phyloP scores from a whole-genome alignment of 2,888 invertebrate species.

The Chydorus sphaericus region DNA sequence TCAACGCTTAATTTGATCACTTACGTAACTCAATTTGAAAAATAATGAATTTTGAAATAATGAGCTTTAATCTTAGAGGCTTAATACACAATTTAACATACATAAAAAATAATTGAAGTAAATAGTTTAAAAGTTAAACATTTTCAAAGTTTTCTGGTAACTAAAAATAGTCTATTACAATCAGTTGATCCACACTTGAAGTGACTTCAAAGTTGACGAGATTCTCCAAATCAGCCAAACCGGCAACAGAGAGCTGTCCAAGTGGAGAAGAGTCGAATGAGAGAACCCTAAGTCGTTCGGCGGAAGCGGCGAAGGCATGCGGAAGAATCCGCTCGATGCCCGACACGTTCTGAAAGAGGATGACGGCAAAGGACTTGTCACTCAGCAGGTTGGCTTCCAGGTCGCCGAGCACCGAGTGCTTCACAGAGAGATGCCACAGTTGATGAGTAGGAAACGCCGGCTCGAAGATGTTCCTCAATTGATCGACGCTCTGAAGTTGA shows the following conservation, averaged over 20 bases:
- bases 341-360: slow-evolving; percentile 7
- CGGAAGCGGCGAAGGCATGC: slow-evolving; percentile 8
- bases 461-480: slow-evolving; percentile 5
- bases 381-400: slow-evolving; percentile 3
- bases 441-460: slow-evolving; percentile 1
- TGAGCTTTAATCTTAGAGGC: too few species aligned
- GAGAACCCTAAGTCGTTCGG: slow-evolving; percentile 3
- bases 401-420: background rate
- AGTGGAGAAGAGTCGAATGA: background rate
- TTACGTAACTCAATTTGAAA: too few species aligned
- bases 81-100: too few species aligned
- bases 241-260: background rate
- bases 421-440: slow-evolving; percentile 5
- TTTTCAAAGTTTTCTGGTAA: too few species aligned
- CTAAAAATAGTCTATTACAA: background rate
- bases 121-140: too few species aligned
- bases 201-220: slow-evolving; percentile 10
- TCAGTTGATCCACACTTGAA: slow-evolving; percentile 3
- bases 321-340: slow-evolving; percentile 5
- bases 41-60: too few species aligned
- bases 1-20: too few species aligned
- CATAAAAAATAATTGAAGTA: too few species aligned
- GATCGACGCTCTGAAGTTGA: slow-evolving; percentile 2
- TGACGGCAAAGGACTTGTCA: slow-evolving; percentile 9
- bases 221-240: slow-evolving; percentile 5